Base-by-base conservation (phyloP, 2,113 vertebrate species). In the Brachypteracias leptosomus region DNA sequence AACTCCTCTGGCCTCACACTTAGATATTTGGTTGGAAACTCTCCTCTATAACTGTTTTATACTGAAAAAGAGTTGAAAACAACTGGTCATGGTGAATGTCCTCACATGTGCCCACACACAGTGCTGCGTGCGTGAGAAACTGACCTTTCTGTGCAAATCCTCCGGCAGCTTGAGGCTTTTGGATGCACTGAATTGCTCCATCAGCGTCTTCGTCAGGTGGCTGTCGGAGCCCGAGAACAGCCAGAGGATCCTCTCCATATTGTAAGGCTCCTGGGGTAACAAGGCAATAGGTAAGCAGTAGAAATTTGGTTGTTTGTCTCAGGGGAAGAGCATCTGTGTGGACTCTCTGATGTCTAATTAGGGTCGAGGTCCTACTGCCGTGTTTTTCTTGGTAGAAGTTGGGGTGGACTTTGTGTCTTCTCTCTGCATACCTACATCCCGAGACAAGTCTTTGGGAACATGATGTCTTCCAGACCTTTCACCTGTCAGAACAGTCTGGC, bases 211-310 rank as follows among this genome's bases (percentile, higher is more conserved):
- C 7, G 98, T 98, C 78, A 94, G 58, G 52, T 2, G 7, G 24
- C 97, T 94, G 36, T 99, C 95, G 29, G 88, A 97, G 35, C 95
- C 98, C 0, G 98, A 98, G 29, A 99, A 95, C 77, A 99, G 90
- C 99, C 99, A 99, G 89, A 99, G 98, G 77, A 99, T 96, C 73
- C 99, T 98, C 97, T 99, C 99, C 98, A 99, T 94, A 66, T 99
- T 99, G 96, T 99, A 99, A 6, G 99, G 99, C 46, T 99, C 98
- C 99, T 99, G 67, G 7, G 24, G 47, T 14, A 88, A 61, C 14
- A 90, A 84, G 26, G 35, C 52, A 78, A 59, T 2, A 75, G 47
- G 35, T 92, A 35, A 95, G 82, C 26, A 51, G 16, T 0, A 2
- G 61, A 78, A 95, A 67, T 28, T 9, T 1, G 7, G 71, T 57